phyloP scores from a whole-genome alignment of 2,113 vertebrate genomes.

The Pitta sordida region DNA sequence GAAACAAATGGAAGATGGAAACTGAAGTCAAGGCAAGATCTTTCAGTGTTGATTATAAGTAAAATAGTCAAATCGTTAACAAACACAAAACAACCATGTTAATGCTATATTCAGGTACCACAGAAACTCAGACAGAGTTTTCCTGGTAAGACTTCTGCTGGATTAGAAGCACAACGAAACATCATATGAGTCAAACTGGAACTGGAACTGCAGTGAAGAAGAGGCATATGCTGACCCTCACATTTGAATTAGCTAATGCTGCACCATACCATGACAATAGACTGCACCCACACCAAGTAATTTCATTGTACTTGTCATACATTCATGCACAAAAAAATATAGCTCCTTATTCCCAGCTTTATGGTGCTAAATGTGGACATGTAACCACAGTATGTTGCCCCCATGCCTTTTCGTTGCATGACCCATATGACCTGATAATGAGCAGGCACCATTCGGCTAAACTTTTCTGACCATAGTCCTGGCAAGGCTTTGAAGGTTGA shows the following conservation, averaged over 20 bases:
- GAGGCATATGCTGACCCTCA: accelerated
- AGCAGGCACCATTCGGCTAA: background rate
- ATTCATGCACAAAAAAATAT: accelerated
- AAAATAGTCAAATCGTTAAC: background rate
- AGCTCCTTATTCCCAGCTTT: background rate
- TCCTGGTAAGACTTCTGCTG: background rate
- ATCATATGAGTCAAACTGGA: accelerated
- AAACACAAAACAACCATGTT: background rate
- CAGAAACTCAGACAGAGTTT: background rate
- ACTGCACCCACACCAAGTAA: background rate
- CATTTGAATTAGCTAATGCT: background rate
- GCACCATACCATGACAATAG: accelerated
- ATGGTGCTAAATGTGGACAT: background rate
- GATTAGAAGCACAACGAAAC: background rate
- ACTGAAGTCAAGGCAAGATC: background rate
- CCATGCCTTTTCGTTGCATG: background rate
- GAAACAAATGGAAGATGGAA: background rate
- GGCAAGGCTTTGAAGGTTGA: background rate
- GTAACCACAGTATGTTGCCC: accelerated
- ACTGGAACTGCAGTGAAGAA: background rate
- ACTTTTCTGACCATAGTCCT: background rate
- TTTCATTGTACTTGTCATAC: background rate
- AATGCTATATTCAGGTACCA: accelerated
- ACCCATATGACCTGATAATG: background rate
- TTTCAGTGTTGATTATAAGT: background rate